Conservation (phyloP, 2,113 vertebrate genomes). For the Brevimyrus niger region DNA sequence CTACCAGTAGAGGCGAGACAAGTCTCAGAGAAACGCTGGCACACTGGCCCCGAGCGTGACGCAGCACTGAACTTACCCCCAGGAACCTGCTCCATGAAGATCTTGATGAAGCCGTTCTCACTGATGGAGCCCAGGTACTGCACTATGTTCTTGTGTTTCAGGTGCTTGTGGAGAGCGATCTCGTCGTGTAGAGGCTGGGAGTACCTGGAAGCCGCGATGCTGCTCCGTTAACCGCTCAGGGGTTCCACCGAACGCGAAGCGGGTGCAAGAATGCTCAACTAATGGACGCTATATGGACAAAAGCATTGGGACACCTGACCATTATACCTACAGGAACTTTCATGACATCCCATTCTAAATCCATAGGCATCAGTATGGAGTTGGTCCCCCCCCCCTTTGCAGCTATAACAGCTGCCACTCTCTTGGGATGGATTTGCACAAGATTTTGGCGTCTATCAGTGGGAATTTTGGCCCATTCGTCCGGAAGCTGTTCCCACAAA, state of each 20-base stretch:
- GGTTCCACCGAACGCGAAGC: background rate
- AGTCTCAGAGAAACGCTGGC: background rate
- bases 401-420: background rate
- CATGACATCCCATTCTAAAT: background rate
- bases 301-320: background rate
- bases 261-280: too few relatives aligned
- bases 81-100: conserved; percentile 98
- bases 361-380: background rate
- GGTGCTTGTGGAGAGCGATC: conserved; percentile 93
- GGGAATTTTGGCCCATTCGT: background rate
- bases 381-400: background rate
- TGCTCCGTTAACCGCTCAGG: background rate
- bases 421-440: background rate
- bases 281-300: too few relatives aligned
- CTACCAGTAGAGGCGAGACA: background rate
- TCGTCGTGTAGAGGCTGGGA: conserved; percentile 97
- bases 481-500: background rate
- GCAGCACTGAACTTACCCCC: conserved; percentile 69
- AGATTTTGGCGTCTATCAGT: background rate
- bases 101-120: conserved; percentile 96
- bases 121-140: conserved; percentile 96
- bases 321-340: background rate
- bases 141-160: conserved; percentile 98
- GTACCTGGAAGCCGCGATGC: conserved; percentile 61
- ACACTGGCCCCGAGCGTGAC: background rate